Percentiles rank a stretch among this genome's conserved stretches.
These are phyloP conservation scores for Tetramorium parvispinum DNA, from an alignment of 1,140 invertebrate species.

Conservation along the genomic window DNA sequence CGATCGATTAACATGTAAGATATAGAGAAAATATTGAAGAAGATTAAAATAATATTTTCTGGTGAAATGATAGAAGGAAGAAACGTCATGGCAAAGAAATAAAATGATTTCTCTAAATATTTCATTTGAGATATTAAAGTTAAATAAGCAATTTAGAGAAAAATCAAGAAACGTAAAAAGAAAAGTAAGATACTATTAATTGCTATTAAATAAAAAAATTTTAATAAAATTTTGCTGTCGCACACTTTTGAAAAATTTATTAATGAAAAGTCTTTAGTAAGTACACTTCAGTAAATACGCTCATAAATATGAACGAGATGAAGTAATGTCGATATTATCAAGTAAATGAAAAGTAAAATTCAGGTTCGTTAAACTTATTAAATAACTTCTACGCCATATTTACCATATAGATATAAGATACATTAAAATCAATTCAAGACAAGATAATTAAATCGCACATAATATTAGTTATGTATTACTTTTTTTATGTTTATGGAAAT, in stretches of 20 bases:
- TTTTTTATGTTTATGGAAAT: background rate
- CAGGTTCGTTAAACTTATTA: background rate
- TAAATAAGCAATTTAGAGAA: too few species aligned
- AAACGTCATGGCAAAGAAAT: background rate
- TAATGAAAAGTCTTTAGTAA: background rate
- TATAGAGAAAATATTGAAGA: background rate
- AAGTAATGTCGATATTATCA: background rate
- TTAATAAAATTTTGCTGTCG: background rate
- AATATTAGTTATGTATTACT: background rate
- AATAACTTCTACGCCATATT: background rate
- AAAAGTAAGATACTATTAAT: conserved; percentile 59
- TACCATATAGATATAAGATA: background rate
- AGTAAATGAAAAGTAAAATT: background rate
- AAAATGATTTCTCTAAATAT: background rate
- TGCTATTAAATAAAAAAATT: conserved; percentile 22
- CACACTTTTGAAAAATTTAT: conserved; percentile 5
- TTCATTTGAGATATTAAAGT: background rate
- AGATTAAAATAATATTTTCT: background rate
- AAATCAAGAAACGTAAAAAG: background rate
- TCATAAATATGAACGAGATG: background rate
- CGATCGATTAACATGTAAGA: background rate
- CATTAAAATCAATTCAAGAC: background rate
- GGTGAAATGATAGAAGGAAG: background rate
- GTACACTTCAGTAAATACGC: background rate
- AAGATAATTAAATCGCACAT: conserved; percentile 2